Base-by-base conservation (phyloP, 2,113 vertebrate genomes). In the Eubucco bourcierii region DNA sequence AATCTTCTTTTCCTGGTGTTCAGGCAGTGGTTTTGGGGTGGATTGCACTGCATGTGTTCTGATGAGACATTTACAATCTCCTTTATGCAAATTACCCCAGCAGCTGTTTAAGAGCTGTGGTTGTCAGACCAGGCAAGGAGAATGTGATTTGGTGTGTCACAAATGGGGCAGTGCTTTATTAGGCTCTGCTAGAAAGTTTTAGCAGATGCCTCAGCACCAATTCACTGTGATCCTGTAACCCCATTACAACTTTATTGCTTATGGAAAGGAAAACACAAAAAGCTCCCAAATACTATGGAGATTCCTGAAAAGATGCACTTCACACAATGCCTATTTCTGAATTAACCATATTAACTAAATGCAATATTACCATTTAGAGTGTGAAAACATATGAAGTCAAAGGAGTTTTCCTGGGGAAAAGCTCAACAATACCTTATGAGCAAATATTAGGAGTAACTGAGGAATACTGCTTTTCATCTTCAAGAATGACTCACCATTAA, bases 31-130 rank as follows among this genome's bases (percentile, higher is more conserved):
- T 96, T 96, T 96, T 95, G 79, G 94, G 96, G 96, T 95, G 94
- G 93, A 93, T 95, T 95, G 94, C 94, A 17, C 95, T 96, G 95
- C 95, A 70, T 94, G 95, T 60, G 92, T 93, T 96, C 94, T 94
- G 93, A 96, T 93, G 96, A 95, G 96, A 94, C 94, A 89, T 94
- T 96, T 96, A 96, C 95, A 96, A 95, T 93, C 92, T 96, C 95
- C 96, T 96, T 96, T 94, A 95, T 94, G 95, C 95, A 96, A 96
- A 96, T 96, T 96, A 96, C 94, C 95, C 86, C 95, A 96, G 94
- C 95, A 96, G 96, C 95, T 96, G 95, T 88, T 96, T 93, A 96
- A 96, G 96, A 96, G 95, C 96, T 88, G 92, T 94, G 94, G 95
- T 89, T 96, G 96, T 96, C 96, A 96, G 94, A 94, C 87, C 92